Evolutionary conservation across 2,888 invertebrate genomes (phyloP).

Genomic region (Rutpela maculata): DNA sequence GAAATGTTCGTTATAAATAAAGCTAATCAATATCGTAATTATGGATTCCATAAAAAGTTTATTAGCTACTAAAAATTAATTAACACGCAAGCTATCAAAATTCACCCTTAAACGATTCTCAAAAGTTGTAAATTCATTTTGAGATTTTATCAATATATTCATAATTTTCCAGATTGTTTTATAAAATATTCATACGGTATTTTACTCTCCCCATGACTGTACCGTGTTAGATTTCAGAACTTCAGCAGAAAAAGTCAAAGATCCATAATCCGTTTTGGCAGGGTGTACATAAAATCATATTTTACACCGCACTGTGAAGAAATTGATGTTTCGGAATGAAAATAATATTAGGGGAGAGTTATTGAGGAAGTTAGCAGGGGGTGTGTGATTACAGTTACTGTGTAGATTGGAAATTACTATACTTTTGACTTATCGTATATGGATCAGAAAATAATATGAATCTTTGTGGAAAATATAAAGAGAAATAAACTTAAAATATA

Average conservation of each 20-base stretch:
- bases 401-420: slow-evolving; percentile 43
- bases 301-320: slow-evolving; percentile 68
- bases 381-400: slow-evolving; percentile 44
- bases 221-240: slow-evolving; percentile 9
- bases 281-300: slow-evolving; percentile 71
- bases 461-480: background rate
- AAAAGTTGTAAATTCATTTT: slow-evolving; percentile 16
- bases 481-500: background rate
- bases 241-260: slow-evolving; percentile 56
- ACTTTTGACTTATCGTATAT: slow-evolving; percentile 10
- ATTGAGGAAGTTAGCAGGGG: slow-evolving; percentile 65
- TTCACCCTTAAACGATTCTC: background rate
- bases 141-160: slow-evolving; percentile 30
- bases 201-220: slow-evolving; percentile 9
- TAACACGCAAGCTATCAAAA: slow-evolving; percentile 2
- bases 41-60: too few relatives aligned
- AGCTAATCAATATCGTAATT: too few relatives aligned
- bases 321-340: slow-evolving; percentile 73
- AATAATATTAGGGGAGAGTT: slow-evolving; percentile 70
- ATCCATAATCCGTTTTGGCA: slow-evolving; percentile 66
- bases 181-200: slow-evolving; percentile 39
- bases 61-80: background rate
- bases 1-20: too few relatives aligned
- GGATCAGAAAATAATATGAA: background rate
- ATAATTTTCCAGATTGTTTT: slow-evolving; percentile 23